Conservation (phyloP, 1,140 invertebrate species). For the Colletes latitarsis region DNA sequence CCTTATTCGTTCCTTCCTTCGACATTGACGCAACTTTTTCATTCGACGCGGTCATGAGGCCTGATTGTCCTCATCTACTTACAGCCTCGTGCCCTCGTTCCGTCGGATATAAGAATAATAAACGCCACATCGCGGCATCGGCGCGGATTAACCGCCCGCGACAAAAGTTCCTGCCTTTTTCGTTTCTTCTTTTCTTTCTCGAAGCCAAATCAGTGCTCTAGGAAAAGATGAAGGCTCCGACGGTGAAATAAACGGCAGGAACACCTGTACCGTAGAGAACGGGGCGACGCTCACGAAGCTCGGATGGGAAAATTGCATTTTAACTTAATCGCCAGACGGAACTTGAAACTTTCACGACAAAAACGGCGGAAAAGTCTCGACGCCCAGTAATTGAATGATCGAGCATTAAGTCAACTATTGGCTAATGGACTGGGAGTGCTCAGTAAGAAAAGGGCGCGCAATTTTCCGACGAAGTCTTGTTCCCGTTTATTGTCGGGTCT, state of each 20-base stretch:
- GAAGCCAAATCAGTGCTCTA: constrained; percentile 8
- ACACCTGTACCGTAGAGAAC: neutral
- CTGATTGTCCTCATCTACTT: constrained; percentile 59
- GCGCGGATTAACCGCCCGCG: constrained; percentile 43
- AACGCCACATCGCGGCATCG: constrained; percentile 56
- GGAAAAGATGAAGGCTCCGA: neutral
- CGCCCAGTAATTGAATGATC: constrained; percentile 64
- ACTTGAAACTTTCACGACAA: constrained; percentile 60
- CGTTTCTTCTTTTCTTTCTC: neutral
- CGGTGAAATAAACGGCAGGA: constrained; percentile 4
- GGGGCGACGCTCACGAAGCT: neutral
- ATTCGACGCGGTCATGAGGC: constrained; percentile 44
- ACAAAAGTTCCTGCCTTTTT: constrained; percentile 49
- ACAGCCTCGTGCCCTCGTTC: constrained; percentile 48
- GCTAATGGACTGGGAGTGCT: constrained; percentile 60
- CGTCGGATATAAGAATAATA: constrained; percentile 60
- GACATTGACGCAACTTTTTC: constrained; percentile 44
- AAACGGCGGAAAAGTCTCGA: constrained; percentile 58
- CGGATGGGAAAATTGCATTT: constrained; percentile 61
- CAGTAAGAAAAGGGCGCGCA: constrained; percentile 48
- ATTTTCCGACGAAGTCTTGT: constrained; percentile 27
- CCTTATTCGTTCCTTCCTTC: neutral
- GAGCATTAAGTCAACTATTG: constrained; percentile 65
- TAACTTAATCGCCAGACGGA: constrained; percentile 63
- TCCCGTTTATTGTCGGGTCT: constrained; percentile 11